phyloP scores from a whole-genome alignment of 2,888 invertebrate species.

The Agrotis segetum region DNA sequence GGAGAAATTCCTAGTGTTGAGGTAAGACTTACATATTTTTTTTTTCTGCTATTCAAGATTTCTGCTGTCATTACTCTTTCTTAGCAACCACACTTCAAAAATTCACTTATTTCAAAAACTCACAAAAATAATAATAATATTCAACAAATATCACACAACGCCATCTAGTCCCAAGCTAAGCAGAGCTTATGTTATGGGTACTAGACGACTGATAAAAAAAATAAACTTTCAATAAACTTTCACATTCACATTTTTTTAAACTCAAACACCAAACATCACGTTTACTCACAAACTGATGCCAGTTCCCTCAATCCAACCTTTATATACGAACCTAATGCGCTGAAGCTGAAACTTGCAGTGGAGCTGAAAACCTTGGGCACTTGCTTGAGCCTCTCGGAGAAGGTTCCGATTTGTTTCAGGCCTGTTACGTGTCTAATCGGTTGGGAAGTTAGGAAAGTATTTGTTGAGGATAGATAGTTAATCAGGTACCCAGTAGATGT shows the following conservation, averaged over 20 bases:
- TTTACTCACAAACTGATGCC: slow-evolving; percentile 70
- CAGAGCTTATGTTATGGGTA: too few species aligned
- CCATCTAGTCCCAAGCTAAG: too few species aligned
- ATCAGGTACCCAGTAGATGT: too few species aligned
- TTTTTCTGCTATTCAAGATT: too few species aligned
- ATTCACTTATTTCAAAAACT: not conserved
- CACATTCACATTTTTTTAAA: slow-evolving; percentile 1
- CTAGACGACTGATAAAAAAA: too few species aligned
- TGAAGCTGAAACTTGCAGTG: slow-evolving; percentile 78
- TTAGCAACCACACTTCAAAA: not conserved
- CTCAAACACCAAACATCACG: slow-evolving; percentile 59
- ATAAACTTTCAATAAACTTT: not conserved
- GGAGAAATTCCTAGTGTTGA: too few species aligned
- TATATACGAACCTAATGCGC: slow-evolving; percentile 74
- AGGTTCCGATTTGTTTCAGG: slow-evolving; percentile 38
- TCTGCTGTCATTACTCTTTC: too few species aligned
- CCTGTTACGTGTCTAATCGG: slow-evolving; percentile 33
- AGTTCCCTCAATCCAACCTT: slow-evolving; percentile 60
- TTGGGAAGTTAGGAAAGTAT: slow-evolving; percentile 9
- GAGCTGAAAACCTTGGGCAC: slow-evolving; percentile 72
- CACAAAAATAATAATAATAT: too few species aligned
- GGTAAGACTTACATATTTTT: too few species aligned
- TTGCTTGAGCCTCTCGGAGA: slow-evolving; percentile 64
- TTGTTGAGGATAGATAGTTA: too few species aligned
- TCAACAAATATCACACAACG: too few species aligned